phyloP scores from a whole-genome alignment of 2,888 invertebrate species.

The Gonocerus acuteangulatus region DNA sequence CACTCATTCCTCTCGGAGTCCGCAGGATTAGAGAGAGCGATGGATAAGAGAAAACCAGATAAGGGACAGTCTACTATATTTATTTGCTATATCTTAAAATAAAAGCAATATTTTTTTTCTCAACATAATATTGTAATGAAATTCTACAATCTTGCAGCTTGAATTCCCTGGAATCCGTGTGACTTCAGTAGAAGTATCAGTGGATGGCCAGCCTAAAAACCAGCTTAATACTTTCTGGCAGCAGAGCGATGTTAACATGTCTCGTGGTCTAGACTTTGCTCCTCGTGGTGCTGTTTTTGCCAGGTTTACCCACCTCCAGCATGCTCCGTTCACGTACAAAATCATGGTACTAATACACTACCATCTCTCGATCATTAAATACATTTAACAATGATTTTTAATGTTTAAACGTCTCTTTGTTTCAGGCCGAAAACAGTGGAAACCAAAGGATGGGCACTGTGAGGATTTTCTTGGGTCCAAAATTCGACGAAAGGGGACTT shows the following conservation, averaged over 20 bases:
- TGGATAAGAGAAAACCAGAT: too few species aligned
- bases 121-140: too few species aligned
- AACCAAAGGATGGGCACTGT: constrained; percentile 51
- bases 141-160: constrained; percentile 45
- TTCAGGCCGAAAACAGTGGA: constrained; percentile 39
- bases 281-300: constrained; percentile 67
- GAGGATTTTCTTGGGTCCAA: constrained; percentile 63
- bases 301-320: constrained; percentile 69
- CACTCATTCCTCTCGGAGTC: too few species aligned
- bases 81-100: too few species aligned
- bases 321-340: constrained; percentile 59
- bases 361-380: constrained; percentile 34
- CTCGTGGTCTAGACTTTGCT: constrained; percentile 73
- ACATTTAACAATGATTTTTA: background rate
- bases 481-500: constrained; percentile 56
- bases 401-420: background rate
- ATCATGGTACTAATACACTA: constrained; percentile 44
- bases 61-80: too few species aligned
- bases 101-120: too few species aligned
- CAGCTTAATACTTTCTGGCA: constrained; percentile 66
- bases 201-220: constrained; percentile 48
- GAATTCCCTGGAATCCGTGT: constrained; percentile 58
- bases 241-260: constrained; percentile 66
- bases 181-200: constrained; percentile 49
- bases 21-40: too few species aligned